phyloP scores from a whole-genome alignment of 2,797 vertebrate species.

The Leptatherina wallacei region DNA sequence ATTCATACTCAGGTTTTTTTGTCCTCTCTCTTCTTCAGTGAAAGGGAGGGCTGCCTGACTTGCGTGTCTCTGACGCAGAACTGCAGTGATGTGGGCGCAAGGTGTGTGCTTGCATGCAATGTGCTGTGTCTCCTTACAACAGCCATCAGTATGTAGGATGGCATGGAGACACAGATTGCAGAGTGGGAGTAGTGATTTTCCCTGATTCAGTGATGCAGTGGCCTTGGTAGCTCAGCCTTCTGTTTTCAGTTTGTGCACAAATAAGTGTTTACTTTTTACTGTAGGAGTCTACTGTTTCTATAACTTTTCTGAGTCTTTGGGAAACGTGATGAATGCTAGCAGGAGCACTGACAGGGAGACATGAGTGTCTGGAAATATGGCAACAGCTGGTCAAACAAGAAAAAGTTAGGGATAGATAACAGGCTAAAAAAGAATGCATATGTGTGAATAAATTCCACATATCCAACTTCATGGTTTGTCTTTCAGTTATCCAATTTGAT shows the following conservation, averaged over 20 bases:
- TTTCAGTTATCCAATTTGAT: slow-evolving; percentile 8
- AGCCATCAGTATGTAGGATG: slow-evolving; percentile 66
- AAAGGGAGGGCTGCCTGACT: slow-evolving; percentile 70
- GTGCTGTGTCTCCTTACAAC: slow-evolving; percentile 65
- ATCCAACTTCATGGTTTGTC: neutral
- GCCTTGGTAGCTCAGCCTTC: slow-evolving; percentile 27
- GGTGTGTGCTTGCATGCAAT: slow-evolving; percentile 69
- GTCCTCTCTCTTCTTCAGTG: slow-evolving; percentile 53
- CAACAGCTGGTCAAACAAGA: slow-evolving; percentile 33
- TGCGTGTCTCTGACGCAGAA: slow-evolving; percentile 83
- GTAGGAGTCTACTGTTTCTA: neutral
- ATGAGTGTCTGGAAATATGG: neutral
- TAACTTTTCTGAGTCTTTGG: slow-evolving; percentile 11
- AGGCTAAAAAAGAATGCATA: neutral
- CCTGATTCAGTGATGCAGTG: slow-evolving; percentile 52
- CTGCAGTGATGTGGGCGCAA: slow-evolving; percentile 78
- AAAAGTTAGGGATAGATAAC: neutral
- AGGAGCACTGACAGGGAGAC: neutral
- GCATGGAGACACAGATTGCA: slow-evolving; percentile 75
- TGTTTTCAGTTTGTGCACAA: slow-evolving; percentile 28
- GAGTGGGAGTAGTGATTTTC: slow-evolving; percentile 78
- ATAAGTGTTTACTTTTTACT: slow-evolving; percentile 18
- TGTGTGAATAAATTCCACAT: too few relatives aligned
- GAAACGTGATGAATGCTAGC: slow-evolving; percentile 15
- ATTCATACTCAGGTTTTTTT: slow-evolving; percentile 69